Percentiles rank a stretch among this genome's conserved stretches.
These are phyloP conservation scores for Dromiciops gliroides DNA, from an alignment of 2,113 vertebrate genomes.

Conservation along the genomic window DNA sequence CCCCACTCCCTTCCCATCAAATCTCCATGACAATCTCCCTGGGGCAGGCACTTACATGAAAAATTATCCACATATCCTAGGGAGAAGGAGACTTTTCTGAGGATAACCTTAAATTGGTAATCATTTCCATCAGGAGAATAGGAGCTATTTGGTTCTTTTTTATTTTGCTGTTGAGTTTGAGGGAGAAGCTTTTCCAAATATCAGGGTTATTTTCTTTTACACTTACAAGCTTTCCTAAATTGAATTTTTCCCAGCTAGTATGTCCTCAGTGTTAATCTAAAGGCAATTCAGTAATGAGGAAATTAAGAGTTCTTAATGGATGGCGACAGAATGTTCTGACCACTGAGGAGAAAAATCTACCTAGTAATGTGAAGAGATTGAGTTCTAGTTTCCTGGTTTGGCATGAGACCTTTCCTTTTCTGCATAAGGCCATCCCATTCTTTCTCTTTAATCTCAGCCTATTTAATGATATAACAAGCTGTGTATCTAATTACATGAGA, in stretches of 20 bases:
- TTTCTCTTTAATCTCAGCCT: background rate
- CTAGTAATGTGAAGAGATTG: background rate
- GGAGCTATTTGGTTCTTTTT: slow-evolving; percentile 29
- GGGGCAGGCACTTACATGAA: background rate
- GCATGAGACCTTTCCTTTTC: background rate
- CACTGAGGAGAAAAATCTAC: slow-evolving; percentile 32
- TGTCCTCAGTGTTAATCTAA: slow-evolving; percentile 7
- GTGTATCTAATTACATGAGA: slow-evolving; percentile 35
- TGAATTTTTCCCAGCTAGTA: background rate
- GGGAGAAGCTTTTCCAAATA: slow-evolving; percentile 30
- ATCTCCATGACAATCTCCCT: background rate
- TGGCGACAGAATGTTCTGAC: background rate
- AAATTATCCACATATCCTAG: slow-evolving; percentile 59
- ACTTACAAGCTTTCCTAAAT: slow-evolving; percentile 6
- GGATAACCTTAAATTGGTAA: slow-evolving; percentile 58
- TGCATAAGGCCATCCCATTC: background rate
- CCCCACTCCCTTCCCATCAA: background rate
- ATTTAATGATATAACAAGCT: slow-evolving; percentile 22
- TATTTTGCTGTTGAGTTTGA: slow-evolving; percentile 29
- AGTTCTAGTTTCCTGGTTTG: slow-evolving; percentile 11
- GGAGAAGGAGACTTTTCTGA: slow-evolving; percentile 52
- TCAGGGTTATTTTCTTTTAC: slow-evolving; percentile 12
- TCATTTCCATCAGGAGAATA: slow-evolving; percentile 62
- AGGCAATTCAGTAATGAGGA: slow-evolving; percentile 22
- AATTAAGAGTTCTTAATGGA: background rate